These are phyloP conservation scores for Benthosema pterotum DNA, from an alignment of 2,797 vertebrate species.

Conservation along the genomic window DNA sequence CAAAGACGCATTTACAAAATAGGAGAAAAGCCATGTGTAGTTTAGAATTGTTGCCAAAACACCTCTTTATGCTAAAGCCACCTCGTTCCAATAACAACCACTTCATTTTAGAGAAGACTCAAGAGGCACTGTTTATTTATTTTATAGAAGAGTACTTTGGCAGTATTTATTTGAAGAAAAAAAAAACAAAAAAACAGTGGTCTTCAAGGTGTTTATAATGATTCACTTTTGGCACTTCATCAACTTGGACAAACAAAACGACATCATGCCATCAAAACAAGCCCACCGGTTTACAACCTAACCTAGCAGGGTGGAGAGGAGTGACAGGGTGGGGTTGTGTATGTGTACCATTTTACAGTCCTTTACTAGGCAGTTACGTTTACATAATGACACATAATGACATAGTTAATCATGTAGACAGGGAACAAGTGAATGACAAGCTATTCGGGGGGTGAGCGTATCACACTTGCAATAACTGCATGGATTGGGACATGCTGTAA, in stretches of 20 bases:
- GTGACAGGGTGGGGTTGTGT: background rate
- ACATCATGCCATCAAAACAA: background rate
- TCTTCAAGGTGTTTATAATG: background rate
- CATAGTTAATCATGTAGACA: constrained; percentile 4
- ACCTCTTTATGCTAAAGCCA: too few species aligned
- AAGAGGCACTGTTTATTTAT: too few species aligned
- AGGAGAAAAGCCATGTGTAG: too few species aligned
- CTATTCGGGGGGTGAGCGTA: background rate
- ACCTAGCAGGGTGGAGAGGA: background rate
- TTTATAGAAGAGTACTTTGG: too few species aligned
- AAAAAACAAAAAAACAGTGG: too few species aligned
- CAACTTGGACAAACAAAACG: background rate
- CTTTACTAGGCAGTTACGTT: background rate
- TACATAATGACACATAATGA: constrained; percentile 5
- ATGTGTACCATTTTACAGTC: background rate
- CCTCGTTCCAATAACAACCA: too few species aligned
- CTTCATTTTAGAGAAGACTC: too few species aligned
- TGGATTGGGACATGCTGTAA: background rate
- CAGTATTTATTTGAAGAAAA: too few species aligned
- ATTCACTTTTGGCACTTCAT: too few species aligned
- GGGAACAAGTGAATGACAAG: background rate
- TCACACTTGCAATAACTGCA: background rate
- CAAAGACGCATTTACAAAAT: too few species aligned
- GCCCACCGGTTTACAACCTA: background rate
- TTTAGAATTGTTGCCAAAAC: too few species aligned